Percentiles rank a stretch among this genome's conserved stretches.
phyloP scores from a whole-genome alignment of 2,888 invertebrate species.

The Spodoptera picta region DNA sequence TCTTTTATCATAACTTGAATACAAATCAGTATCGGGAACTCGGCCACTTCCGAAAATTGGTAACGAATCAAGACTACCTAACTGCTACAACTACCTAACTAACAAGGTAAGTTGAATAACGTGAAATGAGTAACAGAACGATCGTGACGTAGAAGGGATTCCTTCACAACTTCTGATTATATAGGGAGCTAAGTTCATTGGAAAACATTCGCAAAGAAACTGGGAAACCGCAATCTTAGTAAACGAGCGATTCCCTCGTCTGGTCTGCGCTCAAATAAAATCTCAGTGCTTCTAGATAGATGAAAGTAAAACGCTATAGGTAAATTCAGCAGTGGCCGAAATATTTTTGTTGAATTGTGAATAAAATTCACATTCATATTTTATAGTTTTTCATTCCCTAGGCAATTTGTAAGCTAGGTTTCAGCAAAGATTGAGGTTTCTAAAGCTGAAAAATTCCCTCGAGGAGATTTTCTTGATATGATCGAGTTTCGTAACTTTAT shows the following conservation, averaged over 20 bases:
- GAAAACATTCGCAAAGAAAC: slow-evolving; percentile 29
- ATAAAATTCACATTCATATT: slow-evolving; percentile 17
- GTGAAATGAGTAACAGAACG: slow-evolving; percentile 7
- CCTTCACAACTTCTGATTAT: slow-evolving; percentile 2
- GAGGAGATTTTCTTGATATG: not conserved
- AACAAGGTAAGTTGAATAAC: slow-evolving; percentile 28
- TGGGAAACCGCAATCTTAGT: slow-evolving; percentile 27
- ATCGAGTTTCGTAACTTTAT: not conserved
- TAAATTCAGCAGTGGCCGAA: slow-evolving; percentile 14
- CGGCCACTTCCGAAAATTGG: not conserved
- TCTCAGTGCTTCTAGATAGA: slow-evolving; percentile 33
- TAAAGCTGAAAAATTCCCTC: not conserved
- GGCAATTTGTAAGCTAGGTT: slow-evolving; percentile 8
- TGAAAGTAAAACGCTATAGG: slow-evolving; percentile 8
- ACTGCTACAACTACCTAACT: slow-evolving; percentile 16
- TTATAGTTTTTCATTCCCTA: slow-evolving; percentile 11
- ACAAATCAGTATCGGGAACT: not conserved
- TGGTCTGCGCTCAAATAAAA: slow-evolving; percentile 38
- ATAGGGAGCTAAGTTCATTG: slow-evolving; percentile 7
- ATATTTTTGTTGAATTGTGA: slow-evolving; percentile 11
- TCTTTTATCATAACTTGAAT: slow-evolving; percentile 1
- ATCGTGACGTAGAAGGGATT: slow-evolving; percentile 16
- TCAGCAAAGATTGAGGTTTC: slow-evolving; percentile 5
- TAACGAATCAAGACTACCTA: slow-evolving; percentile 9
- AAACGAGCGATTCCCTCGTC: slow-evolving; percentile 29